Conservation (phyloP, 2,797 vertebrate species). For the Pantherophis alleghaniensis region DNA sequence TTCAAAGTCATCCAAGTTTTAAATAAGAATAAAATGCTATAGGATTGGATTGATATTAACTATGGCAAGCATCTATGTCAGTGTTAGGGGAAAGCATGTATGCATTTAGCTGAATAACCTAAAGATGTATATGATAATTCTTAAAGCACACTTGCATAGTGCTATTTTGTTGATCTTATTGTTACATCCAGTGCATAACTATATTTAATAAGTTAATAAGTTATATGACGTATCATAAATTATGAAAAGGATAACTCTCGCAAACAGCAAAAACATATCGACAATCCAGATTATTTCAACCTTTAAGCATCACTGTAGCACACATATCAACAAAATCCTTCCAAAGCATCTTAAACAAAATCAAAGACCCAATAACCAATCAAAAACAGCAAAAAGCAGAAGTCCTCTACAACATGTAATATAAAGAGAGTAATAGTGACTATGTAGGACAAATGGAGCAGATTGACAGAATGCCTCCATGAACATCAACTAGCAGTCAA, state of each 20-base stretch:
- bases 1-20: neutral
- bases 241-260: neutral
- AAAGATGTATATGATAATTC: neutral
- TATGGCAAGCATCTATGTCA: no score
- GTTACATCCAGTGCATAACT: neutral
- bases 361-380: neutral
- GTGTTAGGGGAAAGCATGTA: neutral
- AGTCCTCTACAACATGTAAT: neutral
- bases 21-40: neutral
- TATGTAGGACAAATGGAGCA: neutral
- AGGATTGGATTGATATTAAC: neutral
- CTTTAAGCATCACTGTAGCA: neutral
- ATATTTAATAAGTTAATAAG: neutral
- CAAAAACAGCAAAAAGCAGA: neutral
- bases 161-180: neutral
- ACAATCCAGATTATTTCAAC: neutral
- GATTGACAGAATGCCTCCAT: neutral
- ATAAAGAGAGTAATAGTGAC: neutral
- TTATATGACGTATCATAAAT: neutral
- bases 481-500: neutral
- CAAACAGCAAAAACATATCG: neutral
- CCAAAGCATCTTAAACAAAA: neutral
- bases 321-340: neutral
- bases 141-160: neutral
- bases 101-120: neutral